phyloP scores from a whole-genome alignment of 2,888 invertebrate species.

The Sinelater perroti region DNA sequence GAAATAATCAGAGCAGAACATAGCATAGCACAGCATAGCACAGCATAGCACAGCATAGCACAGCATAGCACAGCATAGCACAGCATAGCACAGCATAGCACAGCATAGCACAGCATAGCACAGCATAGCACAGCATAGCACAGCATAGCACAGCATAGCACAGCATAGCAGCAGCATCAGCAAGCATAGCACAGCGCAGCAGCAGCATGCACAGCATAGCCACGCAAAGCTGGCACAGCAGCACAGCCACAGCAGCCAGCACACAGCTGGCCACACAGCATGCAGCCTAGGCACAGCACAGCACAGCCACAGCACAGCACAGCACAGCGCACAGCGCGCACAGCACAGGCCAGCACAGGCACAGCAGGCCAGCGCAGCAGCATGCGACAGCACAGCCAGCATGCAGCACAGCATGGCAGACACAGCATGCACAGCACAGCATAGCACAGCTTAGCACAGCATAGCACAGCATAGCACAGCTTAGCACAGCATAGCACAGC shows the following conservation, averaged over 20 bases:
- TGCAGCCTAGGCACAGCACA: too few species aligned
- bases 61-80: conserved; percentile 18
- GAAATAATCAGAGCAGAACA: conserved; percentile 3
- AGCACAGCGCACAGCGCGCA: too few species aligned
- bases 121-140: conserved; percentile 8
- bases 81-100: conserved; percentile 17
- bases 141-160: conserved; percentile 1
- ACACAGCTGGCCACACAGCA: too few species aligned
- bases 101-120: conserved; percentile 16
- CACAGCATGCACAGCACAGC: too few species aligned
- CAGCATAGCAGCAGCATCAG: neutral
- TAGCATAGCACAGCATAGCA: conserved; percentile 21
- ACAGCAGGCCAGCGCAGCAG: too few species aligned
- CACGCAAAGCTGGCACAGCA: neutral
- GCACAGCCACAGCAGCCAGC: too few species aligned
- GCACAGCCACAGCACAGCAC: too few species aligned
- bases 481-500: neutral
- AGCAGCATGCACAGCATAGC: too few species aligned
- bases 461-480: too few species aligned
- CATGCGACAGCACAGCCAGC: too few species aligned
- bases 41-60: conserved; percentile 18
- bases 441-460: neutral
- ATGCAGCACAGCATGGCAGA: too few species aligned
- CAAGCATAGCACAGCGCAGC: conserved; percentile 2
- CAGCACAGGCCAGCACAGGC: too few species aligned